These are phyloP conservation scores for Pitta sordida DNA, from an alignment of 2,113 vertebrate species.

Conservation along the genomic window DNA sequence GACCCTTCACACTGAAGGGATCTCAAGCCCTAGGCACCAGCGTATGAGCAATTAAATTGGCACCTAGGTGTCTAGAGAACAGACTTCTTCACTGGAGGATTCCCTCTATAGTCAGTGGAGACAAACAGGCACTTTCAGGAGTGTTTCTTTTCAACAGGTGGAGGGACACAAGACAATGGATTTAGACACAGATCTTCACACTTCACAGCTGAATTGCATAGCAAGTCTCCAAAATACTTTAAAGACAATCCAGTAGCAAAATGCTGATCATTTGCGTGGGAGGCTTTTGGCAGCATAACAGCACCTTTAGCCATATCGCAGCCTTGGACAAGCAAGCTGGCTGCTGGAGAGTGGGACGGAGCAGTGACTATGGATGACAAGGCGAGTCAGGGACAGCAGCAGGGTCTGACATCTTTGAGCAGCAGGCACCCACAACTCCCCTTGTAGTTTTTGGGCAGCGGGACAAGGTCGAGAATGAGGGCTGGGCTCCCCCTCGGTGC, in stretches of 20 bases:
- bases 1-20: not conserved
- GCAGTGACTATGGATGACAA: not conserved
- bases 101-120: not conserved
- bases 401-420: not conserved
- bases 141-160: not conserved
- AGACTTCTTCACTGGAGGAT: not conserved
- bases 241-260: not conserved
- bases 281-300: not conserved
- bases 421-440: not conserved
- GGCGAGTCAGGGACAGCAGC: not conserved
- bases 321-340: not conserved
- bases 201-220: not conserved
- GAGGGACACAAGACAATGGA: not conserved
- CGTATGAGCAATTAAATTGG: not conserved
- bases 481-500: not conserved
- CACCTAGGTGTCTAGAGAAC: not conserved
- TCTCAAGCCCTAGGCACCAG: not conserved
- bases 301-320: not conserved
- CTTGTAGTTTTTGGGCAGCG: not conserved
- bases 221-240: not conserved
- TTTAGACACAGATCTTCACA: not conserved
- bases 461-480: not conserved
- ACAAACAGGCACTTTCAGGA: not conserved
- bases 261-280: not conserved
- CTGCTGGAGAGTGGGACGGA: not conserved